phyloP scores from a whole-genome alignment of 2,888 invertebrate genomes.

The Leucoma salicis region DNA sequence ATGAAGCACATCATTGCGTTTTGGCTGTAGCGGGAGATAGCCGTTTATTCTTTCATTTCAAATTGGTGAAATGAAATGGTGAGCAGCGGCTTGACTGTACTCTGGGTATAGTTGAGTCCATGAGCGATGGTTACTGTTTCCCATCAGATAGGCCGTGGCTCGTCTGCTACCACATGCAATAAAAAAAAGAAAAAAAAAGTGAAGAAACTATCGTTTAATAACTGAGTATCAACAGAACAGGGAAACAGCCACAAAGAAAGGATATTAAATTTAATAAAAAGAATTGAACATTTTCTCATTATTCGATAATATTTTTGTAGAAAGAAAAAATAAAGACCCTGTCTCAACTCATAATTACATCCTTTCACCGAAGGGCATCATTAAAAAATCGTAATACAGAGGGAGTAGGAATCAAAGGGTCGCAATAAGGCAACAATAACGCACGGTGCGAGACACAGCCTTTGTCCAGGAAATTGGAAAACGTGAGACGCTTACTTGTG shows the following conservation, averaged over 20 bases:
- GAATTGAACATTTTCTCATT: neutral
- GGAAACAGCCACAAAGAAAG: neutral
- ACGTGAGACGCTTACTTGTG: constrained; percentile 37
- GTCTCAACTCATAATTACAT: constrained; percentile 5
- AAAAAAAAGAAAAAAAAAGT: too few species aligned
- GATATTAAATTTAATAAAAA: neutral
- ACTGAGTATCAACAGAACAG: too few species aligned
- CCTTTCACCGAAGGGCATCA: constrained; percentile 8
- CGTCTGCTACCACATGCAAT: too few species aligned
- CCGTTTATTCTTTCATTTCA: too few species aligned
- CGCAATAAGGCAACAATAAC: constrained; percentile 31
- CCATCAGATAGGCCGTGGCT: too few species aligned
- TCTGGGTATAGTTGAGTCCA: too few species aligned
- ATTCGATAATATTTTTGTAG: neutral
- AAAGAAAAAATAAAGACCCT: neutral
- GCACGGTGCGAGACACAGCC: constrained; percentile 24
- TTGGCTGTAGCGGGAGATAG: too few species aligned
- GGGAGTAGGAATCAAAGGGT: constrained; percentile 17
- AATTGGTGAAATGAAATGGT: too few species aligned
- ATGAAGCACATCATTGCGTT: too few species aligned
- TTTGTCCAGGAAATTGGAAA: constrained; percentile 41
- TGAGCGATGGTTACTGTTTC: too few species aligned
- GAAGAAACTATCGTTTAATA: too few species aligned
- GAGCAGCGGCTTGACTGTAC: too few species aligned
- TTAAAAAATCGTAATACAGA: constrained; percentile 17